Percentiles rank a stretch among this genome's conserved stretches.
Conservation (phyloP, 2,888 invertebrate genomes). For the Clepsis dumicolana region DNA sequence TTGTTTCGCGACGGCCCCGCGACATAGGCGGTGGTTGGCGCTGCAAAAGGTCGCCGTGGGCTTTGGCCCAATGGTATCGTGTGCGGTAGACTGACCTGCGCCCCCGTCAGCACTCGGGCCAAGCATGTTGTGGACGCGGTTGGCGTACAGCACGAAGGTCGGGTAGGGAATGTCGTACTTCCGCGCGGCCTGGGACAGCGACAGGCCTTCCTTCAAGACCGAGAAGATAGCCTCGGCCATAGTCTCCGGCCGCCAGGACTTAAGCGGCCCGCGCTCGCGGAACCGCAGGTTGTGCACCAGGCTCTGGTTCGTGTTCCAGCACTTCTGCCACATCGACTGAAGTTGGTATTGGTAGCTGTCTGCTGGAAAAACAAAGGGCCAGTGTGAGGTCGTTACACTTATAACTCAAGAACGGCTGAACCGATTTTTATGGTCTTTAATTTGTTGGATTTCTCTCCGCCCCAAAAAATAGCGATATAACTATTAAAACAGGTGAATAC, state of each 20-base stretch:
- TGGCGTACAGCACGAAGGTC: conserved; percentile 96
- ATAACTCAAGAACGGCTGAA: too few species aligned
- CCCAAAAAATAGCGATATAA: too few species aligned
- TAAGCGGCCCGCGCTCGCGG: conserved; percentile 96
- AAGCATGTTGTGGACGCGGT: conserved; percentile 97
- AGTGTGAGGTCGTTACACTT: conserved; percentile 54
- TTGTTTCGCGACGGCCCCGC: neutral
- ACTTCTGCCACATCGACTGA: conserved; percentile 98
- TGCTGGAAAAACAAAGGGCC: conserved; percentile 86
- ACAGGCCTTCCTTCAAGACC: conserved; percentile 95
- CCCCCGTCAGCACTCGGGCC: conserved; percentile 97
- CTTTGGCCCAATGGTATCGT: neutral
- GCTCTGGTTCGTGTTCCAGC: conserved; percentile 97
- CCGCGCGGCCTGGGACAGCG: conserved; percentile 95
- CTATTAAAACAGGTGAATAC: too few species aligned
- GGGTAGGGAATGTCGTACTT: conserved; percentile 98
- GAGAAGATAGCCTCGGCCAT: conserved; percentile 98
- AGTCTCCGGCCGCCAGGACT: conserved; percentile 97
- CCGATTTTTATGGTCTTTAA: too few species aligned
- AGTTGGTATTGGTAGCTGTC: conserved; percentile 98
- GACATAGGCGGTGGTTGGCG: neutral
- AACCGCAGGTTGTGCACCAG: conserved; percentile 96
- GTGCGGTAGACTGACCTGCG: conserved; percentile 88
- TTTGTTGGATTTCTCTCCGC: too few species aligned
- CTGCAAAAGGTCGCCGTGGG: neutral